phyloP scores from a whole-genome alignment of 2,113 vertebrate genomes.

The Chloebia gouldiae region DNA sequence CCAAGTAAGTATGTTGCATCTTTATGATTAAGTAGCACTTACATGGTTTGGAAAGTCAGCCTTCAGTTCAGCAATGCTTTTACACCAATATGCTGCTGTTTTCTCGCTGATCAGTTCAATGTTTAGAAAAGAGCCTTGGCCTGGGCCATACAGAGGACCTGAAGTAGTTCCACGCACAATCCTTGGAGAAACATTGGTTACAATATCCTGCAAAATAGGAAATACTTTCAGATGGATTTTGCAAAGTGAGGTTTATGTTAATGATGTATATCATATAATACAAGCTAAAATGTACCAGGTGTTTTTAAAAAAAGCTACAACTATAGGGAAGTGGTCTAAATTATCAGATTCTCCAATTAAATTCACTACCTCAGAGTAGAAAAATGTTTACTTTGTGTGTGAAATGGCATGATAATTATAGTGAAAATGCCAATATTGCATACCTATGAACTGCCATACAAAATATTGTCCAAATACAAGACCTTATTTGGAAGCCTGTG shows the following conservation, averaged over 20 bases:
- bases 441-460: not conserved
- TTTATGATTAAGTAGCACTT: conserved; percentile 57
- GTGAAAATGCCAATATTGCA: not conserved
- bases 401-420: not conserved
- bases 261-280: not conserved
- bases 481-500: not conserved
- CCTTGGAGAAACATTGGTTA: conserved; percentile 93
- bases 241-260: not conserved
- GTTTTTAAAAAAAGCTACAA: not conserved
- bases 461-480: not conserved
- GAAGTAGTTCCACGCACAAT: conserved; percentile 91
- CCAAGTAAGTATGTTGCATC: conserved; percentile 14
- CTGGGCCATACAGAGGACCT: conserved; percentile 84
- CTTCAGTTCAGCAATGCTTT: conserved; percentile 84
- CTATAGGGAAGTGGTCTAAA: not conserved
- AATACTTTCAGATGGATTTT: not conserved
- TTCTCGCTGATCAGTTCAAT: conserved; percentile 95
- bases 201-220: conserved; percentile 81
- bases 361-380: not conserved
- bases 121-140: conserved; percentile 90
- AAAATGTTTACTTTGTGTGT: not conserved
- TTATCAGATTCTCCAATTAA: not conserved
- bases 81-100: conserved; percentile 91
- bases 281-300: not conserved
- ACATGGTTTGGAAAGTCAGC: conserved; percentile 88